These are phyloP conservation scores for Dufourea novaeangliae DNA, from an alignment of 1,140 invertebrate genomes.

Conservation along the genomic window DNA sequence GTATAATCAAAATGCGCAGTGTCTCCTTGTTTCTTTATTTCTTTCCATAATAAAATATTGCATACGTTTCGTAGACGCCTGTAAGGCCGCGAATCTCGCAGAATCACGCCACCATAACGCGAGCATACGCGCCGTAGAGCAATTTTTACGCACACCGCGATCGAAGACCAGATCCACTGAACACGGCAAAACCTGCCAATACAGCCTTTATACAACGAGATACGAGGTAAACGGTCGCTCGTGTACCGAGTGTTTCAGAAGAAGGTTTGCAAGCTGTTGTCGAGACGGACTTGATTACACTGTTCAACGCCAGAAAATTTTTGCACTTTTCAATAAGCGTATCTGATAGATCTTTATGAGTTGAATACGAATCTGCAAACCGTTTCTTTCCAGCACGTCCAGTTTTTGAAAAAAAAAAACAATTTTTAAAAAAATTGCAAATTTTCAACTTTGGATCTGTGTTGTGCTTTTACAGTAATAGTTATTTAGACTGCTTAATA, in stretches of 20 bases:
- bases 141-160: constrained; percentile 47
- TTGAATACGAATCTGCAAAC: no score
- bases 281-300: no score
- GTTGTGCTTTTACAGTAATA: no score
- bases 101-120: constrained; percentile 52
- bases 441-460: no score
- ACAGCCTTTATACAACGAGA: constrained; percentile 14
- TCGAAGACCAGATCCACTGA: constrained; percentile 25
- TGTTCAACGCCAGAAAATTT: no score
- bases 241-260: background rate
- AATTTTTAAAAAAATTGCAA: no score
- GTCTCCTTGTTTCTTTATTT: constrained; percentile 40
- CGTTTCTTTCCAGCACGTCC: no score
- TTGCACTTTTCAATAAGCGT: no score
- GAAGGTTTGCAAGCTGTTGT: no score
- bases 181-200: constrained; percentile 34
- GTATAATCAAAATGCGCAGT: constrained; percentile 59
- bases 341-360: no score
- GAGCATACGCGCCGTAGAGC: constrained; percentile 49
- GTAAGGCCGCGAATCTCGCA: constrained; percentile 57
- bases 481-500: no score
- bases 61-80: constrained; percentile 66
- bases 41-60: constrained; percentile 74
- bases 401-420: no score
- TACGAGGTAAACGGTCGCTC: constrained; percentile 16